Evolutionary conservation across 2,888 invertebrate species (phyloP).

Genomic region (Dynastes maya): DNA sequence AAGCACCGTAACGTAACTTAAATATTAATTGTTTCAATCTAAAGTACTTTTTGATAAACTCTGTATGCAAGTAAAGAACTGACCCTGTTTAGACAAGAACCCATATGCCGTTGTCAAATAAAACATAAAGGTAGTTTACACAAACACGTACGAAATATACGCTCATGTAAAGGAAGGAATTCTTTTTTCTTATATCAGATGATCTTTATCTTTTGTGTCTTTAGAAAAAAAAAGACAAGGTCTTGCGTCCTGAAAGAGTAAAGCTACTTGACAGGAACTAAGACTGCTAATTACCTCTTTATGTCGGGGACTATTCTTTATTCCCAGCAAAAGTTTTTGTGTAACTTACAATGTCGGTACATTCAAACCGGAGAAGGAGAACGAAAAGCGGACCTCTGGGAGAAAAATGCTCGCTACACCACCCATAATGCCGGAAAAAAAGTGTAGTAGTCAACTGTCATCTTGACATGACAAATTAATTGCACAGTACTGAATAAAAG

Average conservation of each 20-base stretch:
- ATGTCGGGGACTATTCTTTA: constrained; percentile 66
- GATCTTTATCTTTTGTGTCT: constrained; percentile 49
- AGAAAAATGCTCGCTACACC: constrained; percentile 43
- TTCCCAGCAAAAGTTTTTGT: constrained; percentile 63
- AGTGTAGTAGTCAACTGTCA: constrained; percentile 49
- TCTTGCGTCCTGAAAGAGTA: constrained; percentile 62
- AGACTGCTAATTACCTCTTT: constrained; percentile 68
- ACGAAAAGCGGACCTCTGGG: constrained; percentile 26
- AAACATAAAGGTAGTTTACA: constrained; percentile 44
- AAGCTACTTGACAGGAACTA: constrained; percentile 67
- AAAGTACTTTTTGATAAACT: background rate
- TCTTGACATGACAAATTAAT: constrained; percentile 51
- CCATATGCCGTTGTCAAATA: constrained; percentile 37
- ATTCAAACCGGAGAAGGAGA: constrained; percentile 15
- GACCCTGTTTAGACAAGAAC: constrained; percentile 29
- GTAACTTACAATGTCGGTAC: constrained; percentile 46
- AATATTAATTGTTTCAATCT: too few relatives aligned
- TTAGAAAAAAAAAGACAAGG: constrained; percentile 36
- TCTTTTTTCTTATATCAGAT: constrained; percentile 45
- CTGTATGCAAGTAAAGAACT: constrained; percentile 3
- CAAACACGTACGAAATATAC: constrained; percentile 36
- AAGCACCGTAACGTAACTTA: too few relatives aligned
- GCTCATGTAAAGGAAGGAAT: constrained; percentile 44
- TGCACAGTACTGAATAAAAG: constrained; percentile 39
- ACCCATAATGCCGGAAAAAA: constrained; percentile 49